Conservation (phyloP, 2,113 vertebrate species). For the Corythaeola cristata region DNA sequence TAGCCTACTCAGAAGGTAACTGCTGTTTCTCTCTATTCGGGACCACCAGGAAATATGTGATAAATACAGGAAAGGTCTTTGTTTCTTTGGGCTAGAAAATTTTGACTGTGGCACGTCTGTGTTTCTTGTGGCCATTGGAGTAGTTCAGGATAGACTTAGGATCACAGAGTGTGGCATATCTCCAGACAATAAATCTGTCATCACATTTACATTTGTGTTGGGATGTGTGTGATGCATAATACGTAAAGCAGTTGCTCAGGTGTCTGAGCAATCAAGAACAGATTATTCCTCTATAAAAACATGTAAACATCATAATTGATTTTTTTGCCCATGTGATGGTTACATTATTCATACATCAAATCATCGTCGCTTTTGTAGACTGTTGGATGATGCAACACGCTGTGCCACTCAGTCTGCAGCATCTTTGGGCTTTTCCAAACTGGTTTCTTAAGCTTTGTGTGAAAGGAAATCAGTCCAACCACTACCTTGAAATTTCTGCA, state of each 20-base stretch:
- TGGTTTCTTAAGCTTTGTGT: neutral
- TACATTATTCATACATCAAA: neutral
- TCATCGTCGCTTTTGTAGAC: neutral
- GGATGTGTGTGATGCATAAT: neutral
- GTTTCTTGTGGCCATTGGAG: neutral
- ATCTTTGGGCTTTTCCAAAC: neutral
- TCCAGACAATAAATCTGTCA: neutral
- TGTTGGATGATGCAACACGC: neutral
- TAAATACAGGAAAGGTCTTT: neutral
- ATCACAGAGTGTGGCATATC: neutral
- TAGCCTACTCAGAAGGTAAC: neutral
- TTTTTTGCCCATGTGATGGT: neutral
- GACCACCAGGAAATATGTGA: neutral
- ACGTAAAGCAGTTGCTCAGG: neutral
- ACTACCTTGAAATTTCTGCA: neutral
- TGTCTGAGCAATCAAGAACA: neutral
- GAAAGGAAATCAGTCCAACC: neutral
- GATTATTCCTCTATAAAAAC: neutral
- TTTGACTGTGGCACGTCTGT: neutral
- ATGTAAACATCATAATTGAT: neutral
- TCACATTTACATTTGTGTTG: neutral
- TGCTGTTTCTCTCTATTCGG: neutral
- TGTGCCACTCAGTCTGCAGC: neutral
- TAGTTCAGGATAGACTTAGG: neutral
- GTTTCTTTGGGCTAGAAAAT: neutral